These are phyloP conservation scores for Apus apus DNA, from an alignment of 2,113 vertebrate genomes.

Conservation along the genomic window DNA sequence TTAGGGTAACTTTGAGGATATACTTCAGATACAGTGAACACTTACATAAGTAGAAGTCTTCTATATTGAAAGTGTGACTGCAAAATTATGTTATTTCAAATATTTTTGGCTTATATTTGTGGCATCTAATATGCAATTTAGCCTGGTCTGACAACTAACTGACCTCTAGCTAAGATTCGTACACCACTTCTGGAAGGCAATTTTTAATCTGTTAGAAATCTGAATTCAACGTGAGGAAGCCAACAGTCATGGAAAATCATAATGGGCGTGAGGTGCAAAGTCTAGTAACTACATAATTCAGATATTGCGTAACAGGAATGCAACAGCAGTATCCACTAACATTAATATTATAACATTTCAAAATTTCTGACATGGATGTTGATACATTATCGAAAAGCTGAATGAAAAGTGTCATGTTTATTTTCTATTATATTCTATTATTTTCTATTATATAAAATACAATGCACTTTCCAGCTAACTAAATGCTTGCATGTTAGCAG, in stretches of 20 bases:
- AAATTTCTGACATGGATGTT: not conserved
- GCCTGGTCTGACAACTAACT: not conserved
- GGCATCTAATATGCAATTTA: not conserved
- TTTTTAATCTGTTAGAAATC: not conserved
- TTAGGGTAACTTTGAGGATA: not conserved
- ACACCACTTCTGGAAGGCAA: not conserved
- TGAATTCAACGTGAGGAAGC: accelerated
- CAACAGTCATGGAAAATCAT: not conserved
- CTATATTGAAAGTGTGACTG: not conserved
- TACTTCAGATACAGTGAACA: not conserved
- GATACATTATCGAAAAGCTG: not conserved
- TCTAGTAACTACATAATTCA: not conserved
- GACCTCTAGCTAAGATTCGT: not conserved
- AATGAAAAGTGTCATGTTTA: not conserved
- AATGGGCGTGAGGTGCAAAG: accelerated
- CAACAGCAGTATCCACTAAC: not conserved
- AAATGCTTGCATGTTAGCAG: not conserved
- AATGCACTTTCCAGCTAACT: not conserved
- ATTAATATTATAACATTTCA: not conserved
- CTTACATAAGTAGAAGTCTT: not conserved
- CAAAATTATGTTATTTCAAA: not conserved
- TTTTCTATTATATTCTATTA: too few relatives aligned
- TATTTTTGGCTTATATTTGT: not conserved
- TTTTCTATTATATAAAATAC: too few relatives aligned
- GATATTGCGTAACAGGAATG: not conserved